These are phyloP conservation scores for Spongilla lacustris DNA, from an alignment of 37 sponge, comb jelly and placozoan genomes.

Conservation along the genomic window DNA sequence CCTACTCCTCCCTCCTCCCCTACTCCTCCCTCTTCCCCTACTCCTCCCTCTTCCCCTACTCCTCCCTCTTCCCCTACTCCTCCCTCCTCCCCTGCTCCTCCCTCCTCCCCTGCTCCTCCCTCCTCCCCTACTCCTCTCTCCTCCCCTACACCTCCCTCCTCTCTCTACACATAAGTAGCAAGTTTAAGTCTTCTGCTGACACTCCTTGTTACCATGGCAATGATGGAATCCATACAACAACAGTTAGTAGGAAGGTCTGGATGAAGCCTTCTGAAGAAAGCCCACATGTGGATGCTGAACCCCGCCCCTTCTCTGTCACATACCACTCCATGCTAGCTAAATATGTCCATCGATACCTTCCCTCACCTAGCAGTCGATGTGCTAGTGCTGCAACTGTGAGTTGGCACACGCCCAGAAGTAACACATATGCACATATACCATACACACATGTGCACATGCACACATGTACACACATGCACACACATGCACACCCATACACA, in stretches of 20 bases:
- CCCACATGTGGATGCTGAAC: no score
- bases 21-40: neutral
- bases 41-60: neutral
- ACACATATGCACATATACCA: neutral
- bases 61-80: neutral
- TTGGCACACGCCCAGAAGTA: neutral
- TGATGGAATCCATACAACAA: neutral
- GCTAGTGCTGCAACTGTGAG: neutral
- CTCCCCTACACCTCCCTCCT: neutral
- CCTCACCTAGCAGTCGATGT: neutral
- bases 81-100: neutral
- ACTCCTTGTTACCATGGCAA: neutral
- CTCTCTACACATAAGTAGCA: neutral
- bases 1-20: no score
- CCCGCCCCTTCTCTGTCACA: neutral
- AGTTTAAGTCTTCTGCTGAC: neutral
- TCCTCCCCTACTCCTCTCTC: neutral
- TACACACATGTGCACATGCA: neutral
- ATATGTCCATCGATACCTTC: neutral
- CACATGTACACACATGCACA: neutral
- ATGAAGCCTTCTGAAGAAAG: neutral
- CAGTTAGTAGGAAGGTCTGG: neutral
- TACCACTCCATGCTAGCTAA: slow-evolving; percentile 6
- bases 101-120: neutral
- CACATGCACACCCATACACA: no score